Base-by-base conservation (phyloP, 2,113 vertebrate species). In the Daphoenositta chrysoptera region DNA sequence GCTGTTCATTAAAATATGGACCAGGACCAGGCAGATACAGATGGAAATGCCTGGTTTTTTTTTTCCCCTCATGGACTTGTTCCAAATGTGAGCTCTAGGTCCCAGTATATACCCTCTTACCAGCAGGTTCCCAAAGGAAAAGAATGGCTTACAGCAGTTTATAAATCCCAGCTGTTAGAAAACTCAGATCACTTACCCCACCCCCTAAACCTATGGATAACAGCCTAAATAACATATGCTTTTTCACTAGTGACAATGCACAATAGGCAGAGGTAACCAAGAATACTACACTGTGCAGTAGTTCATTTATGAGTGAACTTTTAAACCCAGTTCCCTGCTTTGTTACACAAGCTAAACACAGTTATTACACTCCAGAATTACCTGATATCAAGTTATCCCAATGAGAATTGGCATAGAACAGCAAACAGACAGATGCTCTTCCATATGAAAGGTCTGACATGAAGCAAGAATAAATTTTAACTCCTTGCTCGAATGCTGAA, bases 81-180 rank as follows among this genome's bases (percentile, higher is more conserved):
- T 96, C 95, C 96, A 95, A 92, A 90, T 64, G 13, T n/a, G 1
- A 84, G 16, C 39, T 83, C 72, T 81, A 87, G 76, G 56, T 95
- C 89, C 72, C 68, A 56, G 17, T 47, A 66, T 39, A 86, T 81
- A 87, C 89, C 76, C 60, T 84, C 80, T 89, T 69, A 95, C 88
- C 96, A 94, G 93, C 89, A 97, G 94, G 86, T 95, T 96, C 93
- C 91, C 86, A 70, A 95, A 83, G 64, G 84, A 64, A 31, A 95
- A 94, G 58, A 94, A 90, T 85, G 45, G 31, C 45, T 94, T 95
- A 94, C 93, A 96, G 89, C 91, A n/a, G 21, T 93, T 97, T 95
- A 97, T 97, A 89, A 95, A 94, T 94, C n/a, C 83, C 96, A 96
- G 93, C 93, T 97, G 95, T 78, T 78, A 64, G 51, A 94, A 95